Evolutionary conservation across 2,113 vertebrate genomes (phyloP).

Genomic region (Muntiacus reevesi): DNA sequence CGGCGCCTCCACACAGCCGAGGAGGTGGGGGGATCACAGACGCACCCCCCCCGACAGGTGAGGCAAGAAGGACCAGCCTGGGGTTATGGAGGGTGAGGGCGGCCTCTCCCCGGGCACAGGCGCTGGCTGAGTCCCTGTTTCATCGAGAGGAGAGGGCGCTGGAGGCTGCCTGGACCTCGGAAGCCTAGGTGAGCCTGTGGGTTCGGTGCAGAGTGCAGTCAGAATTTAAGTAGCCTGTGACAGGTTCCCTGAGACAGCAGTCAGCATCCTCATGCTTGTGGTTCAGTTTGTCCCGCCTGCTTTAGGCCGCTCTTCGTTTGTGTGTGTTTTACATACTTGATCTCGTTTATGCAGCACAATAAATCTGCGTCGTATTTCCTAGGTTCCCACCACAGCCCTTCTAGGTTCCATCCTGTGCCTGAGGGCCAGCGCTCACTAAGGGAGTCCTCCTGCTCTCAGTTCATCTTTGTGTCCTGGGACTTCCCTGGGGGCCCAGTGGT

Average conservation of each 20-base stretch:
- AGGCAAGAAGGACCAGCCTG: neutral
- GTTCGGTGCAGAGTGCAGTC: accelerated
- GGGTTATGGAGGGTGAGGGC: neutral
- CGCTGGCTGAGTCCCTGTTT: neutral
- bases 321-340: neutral
- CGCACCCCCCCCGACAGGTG: accelerated
- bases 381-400: neutral
- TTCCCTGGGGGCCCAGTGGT: neutral
- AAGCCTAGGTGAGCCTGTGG: accelerated
- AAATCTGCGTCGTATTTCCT: accelerated
- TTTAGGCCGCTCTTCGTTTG: neutral
- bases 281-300: neutral
- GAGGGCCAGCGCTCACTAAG: accelerated
- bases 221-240: accelerated
- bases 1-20: accelerated
- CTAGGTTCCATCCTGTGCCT: neutral
- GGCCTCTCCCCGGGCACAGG: neutral
- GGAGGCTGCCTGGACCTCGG: neutral
- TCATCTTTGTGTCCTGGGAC: neutral
- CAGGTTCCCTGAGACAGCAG: accelerated
- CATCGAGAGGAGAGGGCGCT: accelerated
- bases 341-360: neutral
- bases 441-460: neutral
- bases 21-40: neutral
- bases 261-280: neutral